Base-by-base conservation (phyloP, 1,140 invertebrate genomes). In the Diorhabda carinulata region DNA sequence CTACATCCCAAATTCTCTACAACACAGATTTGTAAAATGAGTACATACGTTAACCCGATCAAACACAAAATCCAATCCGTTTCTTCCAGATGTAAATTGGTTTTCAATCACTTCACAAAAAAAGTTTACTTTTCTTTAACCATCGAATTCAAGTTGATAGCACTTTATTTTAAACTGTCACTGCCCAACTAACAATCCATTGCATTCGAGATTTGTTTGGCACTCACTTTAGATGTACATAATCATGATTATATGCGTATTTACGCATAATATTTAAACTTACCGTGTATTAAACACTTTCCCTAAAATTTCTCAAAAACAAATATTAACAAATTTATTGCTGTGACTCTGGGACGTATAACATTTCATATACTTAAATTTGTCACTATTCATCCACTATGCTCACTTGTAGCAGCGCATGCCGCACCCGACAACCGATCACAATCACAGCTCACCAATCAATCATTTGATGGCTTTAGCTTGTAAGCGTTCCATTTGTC, bases 161-260 rank as follows among this genome's bases (percentile, higher is more conserved):
- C 73, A 71, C 69, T 74, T 74, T 42, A 73, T 67, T 69, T 73
- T 71, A 73, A 66, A 71, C 71, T 73, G 73, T 74, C 73, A 74
- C 71, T 68, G 71, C 70, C 71, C 66, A 70, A 74, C 73, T 70
- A 73, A 71, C 69, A 71, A 71, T 71, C 70, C 71, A 58, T 65
- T 64, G 58, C 62, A 45, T 43, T 68, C 57, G 43, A 72, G 72
- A 73, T 73, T 66, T 69, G 68, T 70, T 73, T 69, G 45, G 58
- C 69, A 73, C 71, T 73, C 69, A 59, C 67, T 72, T 47, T 7
- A 47, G 66, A 25, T 60, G 60, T 44, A 40, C 25, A 59, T 47
- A 42, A 57, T 64, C 52, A 56, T 64, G 41, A 60, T 66, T 67
- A 57, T 47, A 8, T 45, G 52, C 44, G 44, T 43, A 60, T 59